Percentiles rank a stretch among this genome's conserved stretches.
Conservation (phyloP, 1,140 invertebrate genomes). For the Acromyrmex charruanus region DNA sequence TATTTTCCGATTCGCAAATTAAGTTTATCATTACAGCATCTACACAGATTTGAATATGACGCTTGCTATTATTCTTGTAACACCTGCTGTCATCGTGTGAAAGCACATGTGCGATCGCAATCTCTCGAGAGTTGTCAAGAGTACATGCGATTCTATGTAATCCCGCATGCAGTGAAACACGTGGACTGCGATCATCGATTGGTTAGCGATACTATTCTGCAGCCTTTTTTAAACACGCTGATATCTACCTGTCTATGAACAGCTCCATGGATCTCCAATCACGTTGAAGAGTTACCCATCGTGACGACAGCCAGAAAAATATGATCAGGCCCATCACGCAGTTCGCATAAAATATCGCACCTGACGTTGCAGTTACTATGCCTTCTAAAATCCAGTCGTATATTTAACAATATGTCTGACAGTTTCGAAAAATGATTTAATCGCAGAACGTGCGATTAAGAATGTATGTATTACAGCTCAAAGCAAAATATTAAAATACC, state of each 20-base stretch:
- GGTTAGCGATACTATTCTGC: background rate
- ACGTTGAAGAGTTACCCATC: conserved; percentile 82
- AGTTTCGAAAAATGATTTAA: background rate
- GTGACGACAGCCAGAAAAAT: conserved; percentile 83
- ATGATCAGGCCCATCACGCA: conserved; percentile 82
- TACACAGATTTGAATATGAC: background rate
- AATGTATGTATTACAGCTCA: background rate
- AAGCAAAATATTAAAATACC: too few species aligned
- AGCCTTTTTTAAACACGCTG: background rate
- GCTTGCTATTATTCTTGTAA: conserved; percentile 31
- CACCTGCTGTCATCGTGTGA: conserved; percentile 24
- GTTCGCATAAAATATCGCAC: conserved; percentile 86
- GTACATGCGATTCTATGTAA: background rate
- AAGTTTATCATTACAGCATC: background rate
- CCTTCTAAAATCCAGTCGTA: conserved; percentile 80
- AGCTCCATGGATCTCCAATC: conserved; percentile 85
- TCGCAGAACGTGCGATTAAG: background rate
- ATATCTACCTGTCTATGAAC: conserved; percentile 82
- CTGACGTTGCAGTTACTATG: conserved; percentile 84
- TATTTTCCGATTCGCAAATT: background rate
- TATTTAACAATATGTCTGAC: too few species aligned
- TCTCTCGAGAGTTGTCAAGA: conserved; percentile 4
- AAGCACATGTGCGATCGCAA: conserved; percentile 5
- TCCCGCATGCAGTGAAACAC: background rate
- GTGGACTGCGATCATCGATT: conserved; percentile 19